A percentile compares a stretch with the other conserved stretches of the same genome.
Evolutionary conservation across 1,140 invertebrate species (phyloP).

Genomic region (Agrilus planipennis): DNA sequence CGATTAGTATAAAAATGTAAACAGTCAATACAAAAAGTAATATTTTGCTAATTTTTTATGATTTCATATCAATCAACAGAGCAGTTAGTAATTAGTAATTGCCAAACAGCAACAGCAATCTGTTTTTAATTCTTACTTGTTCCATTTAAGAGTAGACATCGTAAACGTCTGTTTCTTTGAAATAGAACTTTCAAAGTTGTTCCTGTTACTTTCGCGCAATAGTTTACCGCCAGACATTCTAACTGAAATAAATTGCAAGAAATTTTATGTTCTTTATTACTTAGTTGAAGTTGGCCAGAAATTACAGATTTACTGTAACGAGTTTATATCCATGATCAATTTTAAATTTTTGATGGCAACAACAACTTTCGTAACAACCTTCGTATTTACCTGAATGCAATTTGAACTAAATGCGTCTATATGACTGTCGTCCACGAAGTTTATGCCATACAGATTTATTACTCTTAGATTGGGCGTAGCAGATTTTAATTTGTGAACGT

Average conservation of each 20-base stretch:
- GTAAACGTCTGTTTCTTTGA: constrained; percentile 84
- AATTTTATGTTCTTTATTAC: no score
- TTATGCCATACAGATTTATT: constrained; percentile 94
- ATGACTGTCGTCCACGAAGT: constrained; percentile 97
- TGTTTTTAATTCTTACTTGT: constrained; percentile 77
- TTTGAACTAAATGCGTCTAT: constrained; percentile 96
- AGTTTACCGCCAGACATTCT: constrained; percentile 94
- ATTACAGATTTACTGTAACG: no score
- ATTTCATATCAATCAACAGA: no score
- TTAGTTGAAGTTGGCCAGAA: no score
- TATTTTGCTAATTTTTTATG: no score
- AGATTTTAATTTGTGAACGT: constrained; percentile 95
- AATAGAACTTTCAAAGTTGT: constrained; percentile 92
- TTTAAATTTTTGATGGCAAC: background rate
- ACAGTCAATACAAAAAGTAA: no score
- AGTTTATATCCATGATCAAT: background rate
- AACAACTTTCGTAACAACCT: background rate
- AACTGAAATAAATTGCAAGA: no score
- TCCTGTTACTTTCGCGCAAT: constrained; percentile 92
- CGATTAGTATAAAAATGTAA: no score
- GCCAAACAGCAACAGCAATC: no score
- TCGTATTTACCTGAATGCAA: constrained; percentile 58
- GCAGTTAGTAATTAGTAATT: no score
- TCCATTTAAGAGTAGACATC: constrained; percentile 89
- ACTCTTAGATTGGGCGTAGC: constrained; percentile 90